These are phyloP conservation scores for Hiodon tergisus DNA, from an alignment of 2,113 vertebrate species.

Conservation along the genomic window DNA sequence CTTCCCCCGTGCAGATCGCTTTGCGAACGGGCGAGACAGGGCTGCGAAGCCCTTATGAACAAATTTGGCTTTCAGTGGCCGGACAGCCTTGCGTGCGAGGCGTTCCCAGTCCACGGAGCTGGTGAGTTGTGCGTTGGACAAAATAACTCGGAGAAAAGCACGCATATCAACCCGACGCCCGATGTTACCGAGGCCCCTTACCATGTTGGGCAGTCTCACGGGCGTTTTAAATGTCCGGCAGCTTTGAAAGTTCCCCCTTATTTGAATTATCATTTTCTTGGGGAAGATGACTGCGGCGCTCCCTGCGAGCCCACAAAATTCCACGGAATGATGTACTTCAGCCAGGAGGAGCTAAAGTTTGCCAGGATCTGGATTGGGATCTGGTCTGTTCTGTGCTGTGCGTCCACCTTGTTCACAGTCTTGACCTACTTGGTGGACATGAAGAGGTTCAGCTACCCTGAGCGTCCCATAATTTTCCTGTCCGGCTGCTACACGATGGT, in stretches of 20 bases:
- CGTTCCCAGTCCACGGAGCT: conserved; percentile 71
- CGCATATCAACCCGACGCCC: conserved; percentile 50
- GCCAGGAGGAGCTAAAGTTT: conserved; percentile 71
- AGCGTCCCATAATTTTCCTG: conserved; percentile 77
- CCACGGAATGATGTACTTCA: conserved; percentile 76
- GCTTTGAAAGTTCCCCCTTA: conserved; percentile 71
- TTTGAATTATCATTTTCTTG: conserved; percentile 75
- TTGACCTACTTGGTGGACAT: conserved; percentile 80
- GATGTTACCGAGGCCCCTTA: conserved; percentile 8
- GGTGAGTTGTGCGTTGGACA: conserved; percentile 74
- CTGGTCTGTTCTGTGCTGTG: conserved; percentile 77
- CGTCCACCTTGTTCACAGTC: conserved; percentile 77
- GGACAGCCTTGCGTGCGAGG: conserved; percentile 51
- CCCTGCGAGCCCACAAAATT: conserved; percentile 68
- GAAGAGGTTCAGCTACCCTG: conserved; percentile 75
- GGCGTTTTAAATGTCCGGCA: conserved; percentile 69
- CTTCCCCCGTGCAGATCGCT: conserved; percentile 64
- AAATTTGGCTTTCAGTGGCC: too few relatives aligned
- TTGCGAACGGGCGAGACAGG: conserved; percentile 63
- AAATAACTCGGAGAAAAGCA: conserved; percentile 61
- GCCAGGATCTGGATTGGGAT: conserved; percentile 78
- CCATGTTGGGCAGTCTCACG: conserved; percentile 20
- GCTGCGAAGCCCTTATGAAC: conserved; percentile 12
- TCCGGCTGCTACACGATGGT: conserved; percentile 75
- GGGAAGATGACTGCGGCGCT: conserved; percentile 74